These are phyloP conservation scores for Calephelis perditalis DNA, from an alignment of 2,888 invertebrate genomes.

Conservation along the genomic window DNA sequence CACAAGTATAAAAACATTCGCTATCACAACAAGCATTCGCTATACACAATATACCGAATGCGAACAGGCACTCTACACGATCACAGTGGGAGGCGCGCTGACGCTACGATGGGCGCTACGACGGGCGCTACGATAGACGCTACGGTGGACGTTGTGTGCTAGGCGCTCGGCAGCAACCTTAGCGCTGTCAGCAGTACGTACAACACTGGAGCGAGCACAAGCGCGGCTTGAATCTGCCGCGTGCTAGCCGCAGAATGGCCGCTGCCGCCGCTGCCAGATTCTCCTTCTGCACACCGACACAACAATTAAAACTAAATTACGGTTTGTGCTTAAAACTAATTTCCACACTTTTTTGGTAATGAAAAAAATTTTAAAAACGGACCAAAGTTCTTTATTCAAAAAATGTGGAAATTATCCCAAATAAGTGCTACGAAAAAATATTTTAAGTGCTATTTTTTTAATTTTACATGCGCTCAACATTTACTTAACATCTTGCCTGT, in stretches of 20 bases:
- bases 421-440: no score
- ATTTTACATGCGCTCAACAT: not conserved
- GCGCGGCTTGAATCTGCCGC: slow-evolving; percentile 26
- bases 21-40: slow-evolving; percentile 66
- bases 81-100: slow-evolving; percentile 67
- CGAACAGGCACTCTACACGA: slow-evolving; percentile 56
- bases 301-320: slow-evolving; percentile 8
- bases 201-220: slow-evolving; percentile 25
- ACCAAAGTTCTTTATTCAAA: no score
- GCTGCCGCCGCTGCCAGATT: slow-evolving; percentile 39
- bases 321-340: not conserved
- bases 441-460: not conserved
- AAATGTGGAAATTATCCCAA: no score
- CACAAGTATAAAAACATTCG: slow-evolving; percentile 65
- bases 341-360: no score
- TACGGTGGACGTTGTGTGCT: slow-evolving; percentile 26
- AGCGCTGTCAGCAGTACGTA: slow-evolving; percentile 30
- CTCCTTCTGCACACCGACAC: slow-evolving; percentile 31
- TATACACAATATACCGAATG: slow-evolving; percentile 67
- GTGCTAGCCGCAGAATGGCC: slow-evolving; percentile 28
- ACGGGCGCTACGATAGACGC: not conserved
- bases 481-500: no score
- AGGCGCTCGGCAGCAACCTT: slow-evolving; percentile 32
- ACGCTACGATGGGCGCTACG: slow-evolving; percentile 15
- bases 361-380: no score